Conservation (phyloP, 2,113 vertebrate genomes). For the Mus musculus region DNA sequence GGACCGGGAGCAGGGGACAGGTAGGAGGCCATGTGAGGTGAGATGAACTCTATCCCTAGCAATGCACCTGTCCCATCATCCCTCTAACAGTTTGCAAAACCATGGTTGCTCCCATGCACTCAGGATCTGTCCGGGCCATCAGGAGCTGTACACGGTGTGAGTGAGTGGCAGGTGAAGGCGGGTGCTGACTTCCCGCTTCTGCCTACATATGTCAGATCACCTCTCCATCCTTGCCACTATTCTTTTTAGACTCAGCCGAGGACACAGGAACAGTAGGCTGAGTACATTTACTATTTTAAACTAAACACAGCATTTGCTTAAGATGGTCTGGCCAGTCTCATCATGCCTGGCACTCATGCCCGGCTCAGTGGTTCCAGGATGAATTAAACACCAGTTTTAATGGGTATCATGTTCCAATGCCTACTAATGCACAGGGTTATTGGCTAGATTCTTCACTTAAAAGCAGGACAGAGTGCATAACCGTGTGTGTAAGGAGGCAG, state of each 20-base stretch:
- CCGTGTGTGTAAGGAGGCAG: background rate
- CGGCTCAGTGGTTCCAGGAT: conserved; percentile 84
- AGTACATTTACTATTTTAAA: conserved; percentile 88
- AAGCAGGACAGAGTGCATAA: conserved; percentile 78
- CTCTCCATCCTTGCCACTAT: conserved; percentile 27
- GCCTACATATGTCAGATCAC: conserved; percentile 30
- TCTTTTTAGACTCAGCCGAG: conserved; percentile 50
- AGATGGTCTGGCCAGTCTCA: conserved; percentile 86
- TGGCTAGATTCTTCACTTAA: conserved; percentile 89
- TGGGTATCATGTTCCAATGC: conserved; percentile 87
- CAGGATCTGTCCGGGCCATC: background rate
- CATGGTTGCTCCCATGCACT: background rate
- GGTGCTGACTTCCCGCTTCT: background rate
- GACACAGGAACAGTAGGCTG: conserved; percentile 81
- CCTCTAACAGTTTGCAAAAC: background rate
- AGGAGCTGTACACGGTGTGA: background rate
- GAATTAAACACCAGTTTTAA: conserved; percentile 88
- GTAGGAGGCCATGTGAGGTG: background rate
- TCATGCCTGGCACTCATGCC: conserved; percentile 83
- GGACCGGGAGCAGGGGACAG: no score
- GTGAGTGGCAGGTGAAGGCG: background rate
- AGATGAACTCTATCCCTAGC: background rate
- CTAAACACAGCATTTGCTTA: conserved; percentile 89
- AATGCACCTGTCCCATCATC: background rate
- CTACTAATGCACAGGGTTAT: conserved; percentile 87